These are phyloP conservation scores for Alethe diademata DNA, from an alignment of 2,113 vertebrate genomes.

Conservation along the genomic window DNA sequence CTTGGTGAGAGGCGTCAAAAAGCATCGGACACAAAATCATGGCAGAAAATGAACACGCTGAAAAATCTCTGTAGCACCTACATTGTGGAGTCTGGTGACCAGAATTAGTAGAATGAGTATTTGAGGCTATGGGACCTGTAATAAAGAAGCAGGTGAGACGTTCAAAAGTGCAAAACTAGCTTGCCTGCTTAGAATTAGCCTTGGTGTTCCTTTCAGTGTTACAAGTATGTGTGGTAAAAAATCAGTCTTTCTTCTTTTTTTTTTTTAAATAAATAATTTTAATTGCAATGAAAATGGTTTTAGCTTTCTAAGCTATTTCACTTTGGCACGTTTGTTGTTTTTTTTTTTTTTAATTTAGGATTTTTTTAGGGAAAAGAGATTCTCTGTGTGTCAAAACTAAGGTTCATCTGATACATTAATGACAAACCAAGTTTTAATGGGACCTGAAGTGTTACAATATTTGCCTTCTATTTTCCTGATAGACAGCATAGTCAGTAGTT, in stretches of 20 bases:
- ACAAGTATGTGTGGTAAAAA: background rate
- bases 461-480: slow-evolving; percentile 1
- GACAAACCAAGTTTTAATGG: background rate
- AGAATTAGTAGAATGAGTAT: background rate
- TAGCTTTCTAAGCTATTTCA: background rate
- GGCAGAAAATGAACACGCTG: background rate
- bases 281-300: background rate
- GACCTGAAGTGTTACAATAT: background rate
- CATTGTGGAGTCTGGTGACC: background rate
- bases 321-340: background rate
- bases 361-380: background rate
- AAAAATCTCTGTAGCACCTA: background rate
- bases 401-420: background rate
- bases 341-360: background rate
- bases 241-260: background rate
- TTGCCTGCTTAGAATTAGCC: background rate
- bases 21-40: background rate
- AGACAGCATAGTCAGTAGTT: background rate
- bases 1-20: background rate
- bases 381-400: background rate
- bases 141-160: background rate
- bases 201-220: background rate
- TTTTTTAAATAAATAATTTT: background rate
- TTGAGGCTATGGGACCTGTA: background rate
- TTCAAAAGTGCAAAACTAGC: background rate